Evolutionary conservation across 1,140 invertebrate species (phyloP).

Genomic region (Sesamia nonagrioides): DNA sequence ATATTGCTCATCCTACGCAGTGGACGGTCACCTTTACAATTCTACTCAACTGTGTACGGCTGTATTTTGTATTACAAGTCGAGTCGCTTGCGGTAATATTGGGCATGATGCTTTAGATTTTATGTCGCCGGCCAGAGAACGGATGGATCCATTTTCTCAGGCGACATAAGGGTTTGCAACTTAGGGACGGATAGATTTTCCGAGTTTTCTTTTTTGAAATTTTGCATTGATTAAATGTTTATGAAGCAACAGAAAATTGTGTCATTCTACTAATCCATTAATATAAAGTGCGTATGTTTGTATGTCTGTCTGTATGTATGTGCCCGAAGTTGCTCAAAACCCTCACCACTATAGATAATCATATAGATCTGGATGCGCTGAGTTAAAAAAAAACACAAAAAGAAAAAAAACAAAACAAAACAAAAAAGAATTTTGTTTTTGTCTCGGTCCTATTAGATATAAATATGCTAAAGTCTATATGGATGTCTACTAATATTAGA

Average conservation of each 20-base stretch:
- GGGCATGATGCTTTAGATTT: constrained; percentile 29
- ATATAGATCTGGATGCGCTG: no score
- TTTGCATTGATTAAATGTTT: not conserved
- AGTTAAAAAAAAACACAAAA: no score
- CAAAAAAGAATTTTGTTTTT: no score
- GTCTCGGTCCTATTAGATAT: no score
- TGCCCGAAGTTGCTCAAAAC: no score
- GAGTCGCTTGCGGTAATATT: constrained; percentile 12
- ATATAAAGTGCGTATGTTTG: no score
- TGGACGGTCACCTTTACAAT: not conserved
- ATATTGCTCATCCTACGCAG: not conserved
- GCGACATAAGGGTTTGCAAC: not conserved
- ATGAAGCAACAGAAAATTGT: not conserved
- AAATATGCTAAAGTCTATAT: no score
- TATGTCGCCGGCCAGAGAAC: not conserved
- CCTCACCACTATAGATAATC: no score
- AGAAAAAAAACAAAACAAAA: no score
- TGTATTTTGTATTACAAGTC: constrained; percentile 48
- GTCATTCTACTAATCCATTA: no score
- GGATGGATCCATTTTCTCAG: constrained; percentile 6
- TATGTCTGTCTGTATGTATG: not conserved
- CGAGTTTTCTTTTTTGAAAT: not conserved
- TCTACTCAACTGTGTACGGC: not conserved
- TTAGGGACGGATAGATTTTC: not conserved
- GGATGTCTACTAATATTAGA: no score